Percentiles rank a stretch among this genome's conserved stretches.
Conservation (phyloP, 1,140 invertebrate genomes). For the Drosophila parvula region DNA sequence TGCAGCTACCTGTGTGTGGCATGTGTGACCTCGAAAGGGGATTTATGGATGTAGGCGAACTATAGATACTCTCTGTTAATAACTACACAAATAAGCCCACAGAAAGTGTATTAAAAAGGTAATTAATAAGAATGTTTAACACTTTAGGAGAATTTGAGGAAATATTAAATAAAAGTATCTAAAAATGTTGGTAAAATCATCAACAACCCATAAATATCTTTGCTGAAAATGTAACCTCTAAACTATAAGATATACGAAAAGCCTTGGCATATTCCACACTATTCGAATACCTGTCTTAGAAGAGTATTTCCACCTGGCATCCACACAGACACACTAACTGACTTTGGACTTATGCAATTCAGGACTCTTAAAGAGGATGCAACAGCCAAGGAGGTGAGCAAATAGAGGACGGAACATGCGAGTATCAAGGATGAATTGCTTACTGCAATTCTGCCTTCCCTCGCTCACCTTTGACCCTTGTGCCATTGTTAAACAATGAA, state of each 20-base stretch:
- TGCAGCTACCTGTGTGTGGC: constrained; percentile 39
- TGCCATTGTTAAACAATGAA: constrained; percentile 67
- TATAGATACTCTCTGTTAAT: constrained; percentile 1
- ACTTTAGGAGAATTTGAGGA: rapidly evolving
- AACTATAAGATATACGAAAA: not conserved
- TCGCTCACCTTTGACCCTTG: not conserved
- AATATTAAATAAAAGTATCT: not conserved
- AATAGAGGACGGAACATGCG: constrained; percentile 41
- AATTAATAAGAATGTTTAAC: not conserved
- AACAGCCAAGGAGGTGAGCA: constrained; percentile 12
- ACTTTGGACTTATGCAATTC: constrained; percentile 55
- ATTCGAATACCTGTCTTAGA: not conserved
- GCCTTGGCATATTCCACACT: not conserved
- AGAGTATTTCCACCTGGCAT: not conserved
- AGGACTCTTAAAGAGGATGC: constrained; percentile 20
- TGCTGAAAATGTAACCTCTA: not conserved
- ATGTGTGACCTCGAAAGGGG: constrained; percentile 66
- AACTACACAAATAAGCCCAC: not conserved
- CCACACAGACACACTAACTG: constrained; percentile 12
- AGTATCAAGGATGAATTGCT: constrained; percentile 66
- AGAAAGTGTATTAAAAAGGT: not conserved
- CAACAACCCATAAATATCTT: too few species aligned
- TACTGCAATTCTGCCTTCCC: constrained; percentile 27
- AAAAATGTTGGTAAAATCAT: not conserved
- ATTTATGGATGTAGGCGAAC: not conserved